phyloP scores from a whole-genome alignment of 2,797 vertebrate species.

The Podarcis siculus region DNA sequence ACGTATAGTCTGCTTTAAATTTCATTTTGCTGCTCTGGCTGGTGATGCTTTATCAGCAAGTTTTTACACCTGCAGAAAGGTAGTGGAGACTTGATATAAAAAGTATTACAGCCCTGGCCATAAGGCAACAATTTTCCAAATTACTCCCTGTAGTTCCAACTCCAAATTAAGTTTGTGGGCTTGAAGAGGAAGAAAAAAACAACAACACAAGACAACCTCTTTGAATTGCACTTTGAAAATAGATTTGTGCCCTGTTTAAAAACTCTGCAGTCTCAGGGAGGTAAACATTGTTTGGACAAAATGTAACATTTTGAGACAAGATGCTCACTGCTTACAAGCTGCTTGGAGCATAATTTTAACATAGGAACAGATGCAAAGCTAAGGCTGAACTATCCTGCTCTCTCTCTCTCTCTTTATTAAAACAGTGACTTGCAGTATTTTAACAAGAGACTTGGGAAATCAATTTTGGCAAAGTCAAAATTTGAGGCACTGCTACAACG shows the following conservation, averaged over 20 bases:
- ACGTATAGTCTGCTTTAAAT: not conserved
- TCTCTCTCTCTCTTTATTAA: slow-evolving; percentile 22
- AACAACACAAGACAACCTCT: not conserved
- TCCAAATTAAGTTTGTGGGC: slow-evolving; percentile 10
- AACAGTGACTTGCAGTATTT: slow-evolving; percentile 10
- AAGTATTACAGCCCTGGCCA: accelerated
- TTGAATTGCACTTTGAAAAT: slow-evolving; percentile 8
- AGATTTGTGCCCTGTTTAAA: slow-evolving; percentile 6
- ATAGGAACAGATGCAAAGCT: slow-evolving; percentile 6
- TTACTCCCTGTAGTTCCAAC: slow-evolving; percentile 5
- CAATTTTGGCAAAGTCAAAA: slow-evolving; percentile 15
- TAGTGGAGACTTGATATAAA: not conserved
- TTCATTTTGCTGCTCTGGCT: not conserved
- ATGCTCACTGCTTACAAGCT: not conserved
- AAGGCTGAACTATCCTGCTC: slow-evolving; percentile 6
- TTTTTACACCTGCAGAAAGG: not conserved
- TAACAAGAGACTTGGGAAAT: slow-evolving; percentile 9
- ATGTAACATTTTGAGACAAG: slow-evolving; percentile 12
- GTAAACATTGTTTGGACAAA: not conserved
- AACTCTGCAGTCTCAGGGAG: not conserved
- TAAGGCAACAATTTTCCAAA: not conserved
- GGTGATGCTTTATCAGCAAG: not conserved
- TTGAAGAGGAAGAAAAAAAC: not conserved
- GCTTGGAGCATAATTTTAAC: not conserved
- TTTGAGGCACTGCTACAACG: not conserved